phyloP scores from a whole-genome alignment of 35 echinoderm and acorn worm genomes.

The Nesometra sesokonis region DNA sequence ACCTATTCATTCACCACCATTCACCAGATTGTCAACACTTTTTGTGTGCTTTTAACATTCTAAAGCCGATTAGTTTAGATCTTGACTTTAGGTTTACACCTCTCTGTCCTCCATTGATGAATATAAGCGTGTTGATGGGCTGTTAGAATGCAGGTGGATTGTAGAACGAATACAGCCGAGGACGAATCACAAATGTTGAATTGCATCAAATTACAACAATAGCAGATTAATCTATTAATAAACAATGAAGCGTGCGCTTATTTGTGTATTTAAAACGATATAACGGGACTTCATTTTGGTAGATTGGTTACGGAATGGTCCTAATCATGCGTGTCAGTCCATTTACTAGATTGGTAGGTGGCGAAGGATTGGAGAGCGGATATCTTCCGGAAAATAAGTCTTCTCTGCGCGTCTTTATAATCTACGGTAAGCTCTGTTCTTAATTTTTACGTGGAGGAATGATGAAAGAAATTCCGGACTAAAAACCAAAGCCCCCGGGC shows the following conservation, averaged over 20 bases:
- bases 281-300: not conserved
- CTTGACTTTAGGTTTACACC: not conserved
- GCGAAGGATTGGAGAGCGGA: not conserved
- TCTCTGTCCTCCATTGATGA: not conserved
- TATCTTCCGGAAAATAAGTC: not conserved
- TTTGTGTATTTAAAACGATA: not conserved
- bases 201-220: not conserved
- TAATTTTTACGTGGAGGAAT: not conserved
- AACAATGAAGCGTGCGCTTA: not conserved
- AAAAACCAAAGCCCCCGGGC: not conserved
- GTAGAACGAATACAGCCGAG: not conserved
- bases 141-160: not conserved
- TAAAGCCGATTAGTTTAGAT: not conserved
- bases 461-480: not conserved
- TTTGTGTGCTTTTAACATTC: not conserved
- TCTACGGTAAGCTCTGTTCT: not conserved
- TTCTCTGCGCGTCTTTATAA: not conserved
- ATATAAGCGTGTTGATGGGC: not conserved
- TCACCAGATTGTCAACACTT: too few species aligned
- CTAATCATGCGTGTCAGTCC: not conserved
- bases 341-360: too few species aligned
- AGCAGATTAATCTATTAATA: not conserved
- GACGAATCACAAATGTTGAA: not conserved
- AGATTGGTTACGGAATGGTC: not conserved
- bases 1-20: too few species aligned